Base-by-base conservation (phyloP, 2,113 vertebrate species). In the Thryonomys swinderianus region DNA sequence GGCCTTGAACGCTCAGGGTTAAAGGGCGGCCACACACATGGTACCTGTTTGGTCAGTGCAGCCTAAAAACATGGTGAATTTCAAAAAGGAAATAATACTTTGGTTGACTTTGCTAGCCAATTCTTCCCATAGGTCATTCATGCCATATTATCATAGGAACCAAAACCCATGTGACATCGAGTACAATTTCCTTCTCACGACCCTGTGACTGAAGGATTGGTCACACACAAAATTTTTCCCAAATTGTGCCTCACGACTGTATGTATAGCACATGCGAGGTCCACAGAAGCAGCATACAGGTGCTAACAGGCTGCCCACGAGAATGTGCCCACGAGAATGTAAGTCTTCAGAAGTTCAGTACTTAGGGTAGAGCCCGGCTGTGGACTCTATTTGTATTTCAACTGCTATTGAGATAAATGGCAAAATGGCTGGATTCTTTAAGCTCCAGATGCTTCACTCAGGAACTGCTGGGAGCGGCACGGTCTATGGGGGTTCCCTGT, bases 1-100 rank as follows among this genome's bases (percentile, higher is more conserved):
- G 93, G 96, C 83, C 83, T 90, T 78, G 55, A 53, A 7, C 6
- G 83, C 94, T 27, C 84, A 95, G 42, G 95, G 86, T 80, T 80
- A 74, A 94, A 79, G 45, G 89, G 18, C 62, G 64, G 40, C 40
- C 84, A 4, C 25, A 85, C 40, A 67, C 3, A 48, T 62, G 42
- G 82, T 1, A 20, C 18, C n/a, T 62, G 71, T 67, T 86, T 84
- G 17, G 20, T 74, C 30, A 62, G 21, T 40, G 4, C 42, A 89
- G 64, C 13, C 42, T 66, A 27, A 76, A 40, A 51, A 95, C 74
- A 62, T 48, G 9, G 18, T n/a, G 51, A 93, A 78, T 76, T 92
- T 66, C n/a, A 90, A 85, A 37, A 67, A 81, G 40, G 59, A 61
- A 53, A 37, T 81, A 23, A 18, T n/a, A 88, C 1, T 0, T 42